Conservation (phyloP, 2,888 invertebrate genomes). For the Synanthedon andrenaeformis region DNA sequence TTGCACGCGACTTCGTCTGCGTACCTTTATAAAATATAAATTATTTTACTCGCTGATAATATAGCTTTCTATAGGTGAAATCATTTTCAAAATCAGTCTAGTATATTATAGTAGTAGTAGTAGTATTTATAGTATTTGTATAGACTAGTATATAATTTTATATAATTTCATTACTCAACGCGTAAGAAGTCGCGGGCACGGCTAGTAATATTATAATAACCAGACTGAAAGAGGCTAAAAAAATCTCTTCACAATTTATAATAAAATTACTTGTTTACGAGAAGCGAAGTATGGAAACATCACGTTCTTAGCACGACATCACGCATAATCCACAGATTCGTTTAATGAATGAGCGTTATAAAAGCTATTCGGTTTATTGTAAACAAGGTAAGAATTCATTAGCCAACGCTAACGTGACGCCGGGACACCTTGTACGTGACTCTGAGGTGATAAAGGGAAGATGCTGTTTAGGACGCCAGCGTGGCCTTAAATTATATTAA, state of each 20-base stretch:
- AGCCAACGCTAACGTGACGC: constrained; percentile 26
- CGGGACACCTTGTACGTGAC: constrained; percentile 42
- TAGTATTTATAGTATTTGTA: too few relatives aligned
- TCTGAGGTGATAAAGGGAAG: constrained; percentile 37
- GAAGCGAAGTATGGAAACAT: constrained; percentile 20
- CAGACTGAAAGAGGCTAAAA: constrained; percentile 2
- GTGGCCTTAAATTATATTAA: constrained; percentile 39
- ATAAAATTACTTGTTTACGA: constrained; percentile 1
- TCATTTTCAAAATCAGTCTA: too few relatives aligned
- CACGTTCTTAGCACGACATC: constrained; percentile 42
- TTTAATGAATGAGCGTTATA: constrained; percentile 50
- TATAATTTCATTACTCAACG: too few relatives aligned
- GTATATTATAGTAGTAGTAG: too few relatives aligned
- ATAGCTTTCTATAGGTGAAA: too few relatives aligned
- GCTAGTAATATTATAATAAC: too few relatives aligned
- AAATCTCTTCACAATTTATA: constrained; percentile 5
- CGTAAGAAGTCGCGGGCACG: too few relatives aligned
- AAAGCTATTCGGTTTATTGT: constrained; percentile 57
- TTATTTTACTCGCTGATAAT: too few relatives aligned
- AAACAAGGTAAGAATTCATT: constrained; percentile 61
- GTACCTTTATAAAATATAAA: too few relatives aligned
- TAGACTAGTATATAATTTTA: too few relatives aligned
- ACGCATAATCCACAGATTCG: constrained; percentile 47
- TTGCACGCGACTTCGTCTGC: too few relatives aligned
- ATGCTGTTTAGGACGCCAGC: constrained; percentile 27